Evolutionary conservation across 30 jellyfish, hydroid and myxozoan genomes (phyloP).

Genomic region (Morbakka virulenta): DNA sequence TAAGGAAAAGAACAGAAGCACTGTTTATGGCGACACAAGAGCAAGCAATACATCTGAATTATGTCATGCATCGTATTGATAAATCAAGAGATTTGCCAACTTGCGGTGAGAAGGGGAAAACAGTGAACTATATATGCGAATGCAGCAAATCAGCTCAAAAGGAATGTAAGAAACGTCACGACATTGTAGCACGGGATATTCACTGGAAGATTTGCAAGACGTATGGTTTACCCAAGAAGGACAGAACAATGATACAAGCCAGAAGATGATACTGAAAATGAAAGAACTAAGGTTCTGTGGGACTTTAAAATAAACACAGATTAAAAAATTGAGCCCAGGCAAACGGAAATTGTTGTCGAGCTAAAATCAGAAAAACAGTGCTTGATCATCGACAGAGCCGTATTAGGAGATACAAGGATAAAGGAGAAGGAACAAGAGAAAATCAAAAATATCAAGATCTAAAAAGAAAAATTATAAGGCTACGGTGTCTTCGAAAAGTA

Average conservation of each 20-base stretch:
- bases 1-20: slow-evolving; percentile 40
- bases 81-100: not conserved
- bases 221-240: slow-evolving; percentile 34
- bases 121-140: slow-evolving; percentile 25
- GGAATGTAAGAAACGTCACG: slow-evolving; percentile 53
- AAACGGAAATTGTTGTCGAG: slow-evolving; percentile 26
- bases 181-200: slow-evolving; percentile 22
- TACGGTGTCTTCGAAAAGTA: slow-evolving; percentile 36
- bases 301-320: slow-evolving; percentile 24
- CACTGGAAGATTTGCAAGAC: slow-evolving; percentile 46
- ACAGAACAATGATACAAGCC: slow-evolving; percentile 29
- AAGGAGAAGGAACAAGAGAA: slow-evolving; percentile 52
- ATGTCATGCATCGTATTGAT: not conserved
- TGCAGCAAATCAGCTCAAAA: slow-evolving; percentile 48
- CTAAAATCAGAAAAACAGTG: slow-evolving; percentile 19
- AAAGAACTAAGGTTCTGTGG: slow-evolving; percentile 40
- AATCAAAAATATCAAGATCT: slow-evolving; percentile 39
- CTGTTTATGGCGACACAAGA: too few species aligned
- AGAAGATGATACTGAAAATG: slow-evolving; percentile 21
- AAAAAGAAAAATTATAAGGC: slow-evolving; percentile 28
- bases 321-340: slow-evolving; percentile 26
- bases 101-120: slow-evolving; percentile 16
- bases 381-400: slow-evolving; percentile 42
- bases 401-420: slow-evolving; percentile 38
- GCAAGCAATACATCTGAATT: too few species aligned